Base-by-base conservation (phyloP, 2,797 vertebrate species). In the Psittacula echo region DNA sequence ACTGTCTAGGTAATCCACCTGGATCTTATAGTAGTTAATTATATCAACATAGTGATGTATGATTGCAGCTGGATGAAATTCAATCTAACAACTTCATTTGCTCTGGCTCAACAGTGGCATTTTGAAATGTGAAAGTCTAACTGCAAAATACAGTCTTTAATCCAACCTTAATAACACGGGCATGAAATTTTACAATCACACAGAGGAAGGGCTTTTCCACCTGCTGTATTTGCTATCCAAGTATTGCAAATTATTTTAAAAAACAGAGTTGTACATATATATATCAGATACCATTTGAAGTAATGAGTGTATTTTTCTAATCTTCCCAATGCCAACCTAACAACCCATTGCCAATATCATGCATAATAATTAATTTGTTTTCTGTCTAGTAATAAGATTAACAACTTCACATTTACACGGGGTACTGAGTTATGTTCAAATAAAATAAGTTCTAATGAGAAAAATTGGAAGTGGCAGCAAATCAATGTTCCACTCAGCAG, bases 361-460 rank as follows among this genome's bases (percentile, higher is more conserved):
- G 97, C 97, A 98, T 98, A 98, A 97, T 97, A 97, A 98, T 98
- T 98, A 98, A 98, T 98, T 98, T 98, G 97, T 97, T 98, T 98
- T 98, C 97, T 94, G 95, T 98, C 97, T 96, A 97, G 97, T 98
- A 98, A 98, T 98, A 98, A 97, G 98, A 98, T 98, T 98, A 98
- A 97, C 97, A 97, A 93, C 94, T 95, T 98, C 76, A 30, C 96
- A 97, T 98, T 98, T 98, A 98, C 97, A 98, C 20, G 96, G 96
- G 91, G 96, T 97, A 97, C 97, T 97, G 97, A 95, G 97, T 98
- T 98, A 98, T 96, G 97, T 96, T 98, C 97, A 98, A 98, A 98
- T 96, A 98, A 97, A 98, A 95, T 97, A 98, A 97, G 97, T 97
- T 98, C 97, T 98, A 98, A 98, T 98, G 97, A 98, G 97, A 98